Conservation (phyloP, 2,888 invertebrate genomes). For the Leptopilina syphax region DNA sequence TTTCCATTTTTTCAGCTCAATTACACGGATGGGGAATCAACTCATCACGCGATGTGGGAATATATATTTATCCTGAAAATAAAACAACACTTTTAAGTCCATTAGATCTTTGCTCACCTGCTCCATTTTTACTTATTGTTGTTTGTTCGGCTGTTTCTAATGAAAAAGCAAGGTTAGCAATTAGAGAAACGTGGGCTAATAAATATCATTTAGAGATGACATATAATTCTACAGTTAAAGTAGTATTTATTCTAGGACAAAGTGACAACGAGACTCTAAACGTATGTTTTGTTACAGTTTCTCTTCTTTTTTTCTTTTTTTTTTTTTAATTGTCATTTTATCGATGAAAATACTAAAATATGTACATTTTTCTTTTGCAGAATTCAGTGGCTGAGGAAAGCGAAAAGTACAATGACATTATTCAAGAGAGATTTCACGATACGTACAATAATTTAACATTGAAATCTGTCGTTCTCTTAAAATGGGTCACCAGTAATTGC, state of each 20-base stretch:
- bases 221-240: slow-evolving; percentile 74
- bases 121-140: slow-evolving; percentile 83
- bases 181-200: slow-evolving; percentile 86
- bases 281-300: slow-evolving; percentile 64
- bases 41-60: slow-evolving; percentile 84
- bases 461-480: slow-evolving; percentile 90
- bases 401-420: slow-evolving; percentile 84
- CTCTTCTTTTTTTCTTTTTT: not conserved
- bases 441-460: slow-evolving; percentile 92
- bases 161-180: slow-evolving; percentile 82
- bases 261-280: slow-evolving; percentile 80
- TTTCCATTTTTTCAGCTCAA: slow-evolving; percentile 66
- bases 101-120: slow-evolving; percentile 78
- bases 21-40: slow-evolving; percentile 86
- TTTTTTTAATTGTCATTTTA: not conserved
- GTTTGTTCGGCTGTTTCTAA: slow-evolving; percentile 87
- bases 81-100: slow-evolving; percentile 84
- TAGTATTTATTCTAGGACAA: slow-evolving; percentile 82
- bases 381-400: slow-evolving; percentile 83
- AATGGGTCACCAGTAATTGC: slow-evolving; percentile 87
- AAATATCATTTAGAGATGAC: slow-evolving; percentile 75
- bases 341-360: not conserved
- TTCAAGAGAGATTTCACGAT: slow-evolving; percentile 90
- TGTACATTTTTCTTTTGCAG: slow-evolving; percentile 71
- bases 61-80: slow-evolving; percentile 85